These are phyloP conservation scores for Cacatua alba DNA, from an alignment of 2,113 vertebrate genomes.

Conservation along the genomic window DNA sequence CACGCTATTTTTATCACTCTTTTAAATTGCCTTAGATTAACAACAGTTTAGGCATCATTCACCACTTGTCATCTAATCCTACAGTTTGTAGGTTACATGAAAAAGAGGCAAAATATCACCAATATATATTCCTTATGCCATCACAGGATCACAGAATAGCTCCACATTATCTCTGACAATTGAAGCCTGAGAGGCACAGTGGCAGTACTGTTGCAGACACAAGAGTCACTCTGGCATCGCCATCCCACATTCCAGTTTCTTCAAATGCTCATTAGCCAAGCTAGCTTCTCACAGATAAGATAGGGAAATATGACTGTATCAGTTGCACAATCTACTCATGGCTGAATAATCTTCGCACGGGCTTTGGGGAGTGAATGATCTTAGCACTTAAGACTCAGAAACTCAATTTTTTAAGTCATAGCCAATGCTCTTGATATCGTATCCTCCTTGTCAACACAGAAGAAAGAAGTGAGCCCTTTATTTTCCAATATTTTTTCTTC, in stretches of 20 bases:
- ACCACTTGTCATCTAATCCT: background rate
- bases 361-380: background rate
- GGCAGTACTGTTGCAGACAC: background rate
- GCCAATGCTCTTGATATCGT: background rate
- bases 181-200: background rate
- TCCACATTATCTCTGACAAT: background rate
- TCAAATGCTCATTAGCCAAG: background rate
- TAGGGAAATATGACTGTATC: background rate
- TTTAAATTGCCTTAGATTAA: background rate
- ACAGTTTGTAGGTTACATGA: background rate
- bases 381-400: background rate
- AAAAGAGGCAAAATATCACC: background rate
- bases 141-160: background rate
- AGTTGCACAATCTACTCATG: background rate
- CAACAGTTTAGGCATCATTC: background rate
- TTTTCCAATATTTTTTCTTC: background rate
- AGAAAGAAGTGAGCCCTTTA: background rate
- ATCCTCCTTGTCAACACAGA: background rate
- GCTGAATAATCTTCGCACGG: background rate
- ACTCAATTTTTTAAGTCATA: background rate
- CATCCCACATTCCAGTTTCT: background rate
- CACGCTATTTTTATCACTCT: background rate
- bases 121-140: background rate
- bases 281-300: slow-evolving; percentile 18
- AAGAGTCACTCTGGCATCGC: background rate